These are phyloP conservation scores for Anseranas semipalmata DNA, from an alignment of 2,113 vertebrate genomes.

Conservation along the genomic window DNA sequence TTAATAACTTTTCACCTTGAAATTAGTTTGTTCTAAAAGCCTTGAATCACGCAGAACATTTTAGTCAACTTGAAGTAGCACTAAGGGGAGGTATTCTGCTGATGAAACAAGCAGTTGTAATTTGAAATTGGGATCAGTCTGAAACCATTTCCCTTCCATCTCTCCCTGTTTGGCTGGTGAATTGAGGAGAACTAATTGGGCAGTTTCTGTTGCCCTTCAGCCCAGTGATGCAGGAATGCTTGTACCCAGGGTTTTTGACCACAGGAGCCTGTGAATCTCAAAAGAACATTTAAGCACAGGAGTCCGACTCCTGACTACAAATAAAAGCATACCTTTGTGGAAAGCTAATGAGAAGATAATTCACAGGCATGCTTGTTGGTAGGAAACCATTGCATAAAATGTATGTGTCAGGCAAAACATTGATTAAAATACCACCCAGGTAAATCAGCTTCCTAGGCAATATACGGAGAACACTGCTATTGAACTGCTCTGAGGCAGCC, in stretches of 20 bases:
- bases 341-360: slow-evolving; percentile 31
- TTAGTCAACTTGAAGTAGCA: neutral
- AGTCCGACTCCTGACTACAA: neutral
- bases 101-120: neutral
- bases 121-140: neutral
- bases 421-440: slow-evolving; percentile 49
- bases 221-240: neutral
- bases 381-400: slow-evolving; percentile 9
- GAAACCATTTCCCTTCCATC: neutral
- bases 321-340: neutral
- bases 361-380: neutral
- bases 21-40: neutral
- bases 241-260: neutral
- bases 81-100: neutral
- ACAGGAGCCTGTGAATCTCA: neutral
- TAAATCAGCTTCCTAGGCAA: slow-evolving; percentile 32
- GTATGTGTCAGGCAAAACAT: neutral
- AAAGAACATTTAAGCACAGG: neutral
- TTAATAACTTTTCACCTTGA: neutral
- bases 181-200: neutral
- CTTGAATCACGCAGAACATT: neutral
- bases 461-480: neutral
- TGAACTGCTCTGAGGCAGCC: slow-evolving; percentile 7
- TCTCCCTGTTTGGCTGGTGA: neutral
- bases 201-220: neutral